phyloP scores from a whole-genome alignment of 2,113 vertebrate genomes.

The Clarias macrocephalus region DNA sequence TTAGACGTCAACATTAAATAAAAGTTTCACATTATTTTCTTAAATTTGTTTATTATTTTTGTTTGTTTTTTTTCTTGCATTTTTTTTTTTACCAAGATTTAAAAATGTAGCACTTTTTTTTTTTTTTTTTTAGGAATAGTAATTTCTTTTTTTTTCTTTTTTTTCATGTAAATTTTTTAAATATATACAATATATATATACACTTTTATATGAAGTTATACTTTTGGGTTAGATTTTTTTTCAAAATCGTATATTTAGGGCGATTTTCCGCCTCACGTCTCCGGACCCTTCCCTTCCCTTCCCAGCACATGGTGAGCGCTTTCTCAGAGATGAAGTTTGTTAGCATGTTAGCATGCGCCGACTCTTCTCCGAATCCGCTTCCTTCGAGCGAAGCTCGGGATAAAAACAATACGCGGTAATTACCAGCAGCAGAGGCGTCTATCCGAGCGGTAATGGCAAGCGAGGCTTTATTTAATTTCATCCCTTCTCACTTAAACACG shows the following conservation, averaged over 20 bases:
- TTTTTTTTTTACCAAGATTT: no score
- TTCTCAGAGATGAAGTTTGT: background rate
- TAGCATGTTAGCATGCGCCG: background rate
- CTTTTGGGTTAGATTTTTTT: background rate
- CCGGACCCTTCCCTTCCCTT: no score
- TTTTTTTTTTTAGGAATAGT: background rate
- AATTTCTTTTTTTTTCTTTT: background rate
- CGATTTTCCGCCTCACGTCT: background rate
- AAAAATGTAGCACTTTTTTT: no score
- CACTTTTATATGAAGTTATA: background rate
- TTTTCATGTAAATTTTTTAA: background rate
- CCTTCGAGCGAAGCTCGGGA: background rate
- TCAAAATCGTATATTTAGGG: no score
- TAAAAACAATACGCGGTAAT: constrained; percentile 39
- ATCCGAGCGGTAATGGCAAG: constrained; percentile 32
- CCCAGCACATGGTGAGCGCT: no score
- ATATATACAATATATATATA: no score
- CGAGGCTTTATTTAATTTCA: constrained; percentile 40
- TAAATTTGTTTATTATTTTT: background rate
- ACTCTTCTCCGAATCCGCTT: background rate
- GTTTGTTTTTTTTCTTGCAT: background rate
- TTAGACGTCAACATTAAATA: background rate
- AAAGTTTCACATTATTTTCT: background rate
- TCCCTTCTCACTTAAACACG: constrained; percentile 35
- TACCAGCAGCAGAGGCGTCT: constrained; percentile 32